Evolutionary conservation across 2,888 invertebrate species (phyloP).

Genomic region (Rhamphomyia laevipes): DNA sequence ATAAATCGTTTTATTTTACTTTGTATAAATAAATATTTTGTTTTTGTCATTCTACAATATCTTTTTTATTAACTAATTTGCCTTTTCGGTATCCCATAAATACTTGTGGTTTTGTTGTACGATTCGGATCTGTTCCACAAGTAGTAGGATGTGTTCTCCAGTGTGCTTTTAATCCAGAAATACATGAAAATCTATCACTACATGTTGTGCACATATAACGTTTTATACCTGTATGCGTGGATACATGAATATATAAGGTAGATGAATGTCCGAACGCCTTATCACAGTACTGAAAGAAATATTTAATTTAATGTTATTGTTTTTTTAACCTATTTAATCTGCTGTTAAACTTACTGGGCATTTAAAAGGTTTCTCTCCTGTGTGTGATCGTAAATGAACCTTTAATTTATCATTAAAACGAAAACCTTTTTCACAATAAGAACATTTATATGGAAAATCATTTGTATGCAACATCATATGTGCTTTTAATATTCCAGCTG

Average conservation of each 20-base stretch:
- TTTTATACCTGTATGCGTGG: background rate
- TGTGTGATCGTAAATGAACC: slow-evolving; percentile 37
- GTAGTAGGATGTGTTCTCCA: background rate
- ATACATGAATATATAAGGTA: background rate
- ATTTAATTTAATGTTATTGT: background rate
- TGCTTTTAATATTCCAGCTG: slow-evolving; percentile 37
- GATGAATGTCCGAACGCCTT: background rate
- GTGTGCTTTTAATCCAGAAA: background rate
- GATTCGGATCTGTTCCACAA: background rate
- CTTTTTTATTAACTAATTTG: background rate
- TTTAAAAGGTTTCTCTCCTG: slow-evolving; percentile 41
- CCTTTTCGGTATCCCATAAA: background rate
- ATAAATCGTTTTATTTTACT: too few species aligned
- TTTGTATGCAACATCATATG: slow-evolving; percentile 38
- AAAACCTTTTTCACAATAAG: slow-evolving; percentile 31
- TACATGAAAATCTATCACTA: background rate
- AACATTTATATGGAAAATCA: slow-evolving; percentile 26
- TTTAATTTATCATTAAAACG: slow-evolving; percentile 32
- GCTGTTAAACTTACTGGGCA: slow-evolving; percentile 26
- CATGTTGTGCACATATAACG: background rate
- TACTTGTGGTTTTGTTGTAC: background rate
- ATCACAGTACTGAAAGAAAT: background rate
- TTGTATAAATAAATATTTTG: too few species aligned
- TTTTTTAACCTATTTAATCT: too few species aligned
- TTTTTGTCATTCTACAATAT: background rate